Percentiles rank a stretch among this genome's conserved stretches.
These are phyloP conservation scores for Chesias legatella DNA, from an alignment of 2,888 invertebrate genomes.

Conservation along the genomic window DNA sequence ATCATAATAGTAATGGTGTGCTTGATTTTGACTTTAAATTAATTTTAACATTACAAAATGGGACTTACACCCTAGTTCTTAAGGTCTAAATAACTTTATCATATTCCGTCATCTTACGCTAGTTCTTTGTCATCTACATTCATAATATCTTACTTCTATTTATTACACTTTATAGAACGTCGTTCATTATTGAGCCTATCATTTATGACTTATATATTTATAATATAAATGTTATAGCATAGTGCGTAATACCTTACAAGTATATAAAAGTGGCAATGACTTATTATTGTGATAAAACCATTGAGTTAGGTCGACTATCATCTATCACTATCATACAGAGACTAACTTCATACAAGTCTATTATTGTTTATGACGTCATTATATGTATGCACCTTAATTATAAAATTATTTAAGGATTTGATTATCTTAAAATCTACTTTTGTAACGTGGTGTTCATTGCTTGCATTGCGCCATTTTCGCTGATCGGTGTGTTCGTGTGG, in stretches of 20 bases:
- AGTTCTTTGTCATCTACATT: conserved; percentile 40
- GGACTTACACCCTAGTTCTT: conserved; percentile 59
- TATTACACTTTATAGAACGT: conserved; percentile 60
- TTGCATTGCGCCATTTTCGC: conserved; percentile 71
- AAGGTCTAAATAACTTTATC: conserved; percentile 49
- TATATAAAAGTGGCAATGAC: conserved; percentile 49
- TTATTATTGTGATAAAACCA: conserved; percentile 42
- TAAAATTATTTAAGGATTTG: conserved; percentile 65
- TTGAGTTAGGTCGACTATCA: conserved; percentile 36
- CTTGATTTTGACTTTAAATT: conserved; percentile 70
- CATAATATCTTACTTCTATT: conserved; percentile 56
- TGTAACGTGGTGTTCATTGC: conserved; percentile 75
- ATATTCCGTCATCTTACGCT: conserved; percentile 45
- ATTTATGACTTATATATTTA: conserved; percentile 51
- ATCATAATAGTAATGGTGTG: conserved; percentile 77
- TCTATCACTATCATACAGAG: conserved; percentile 44
- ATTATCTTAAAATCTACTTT: conserved; percentile 62
- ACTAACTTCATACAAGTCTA: conserved; percentile 59
- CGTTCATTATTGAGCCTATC: conserved; percentile 74
- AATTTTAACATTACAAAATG: conserved; percentile 77
- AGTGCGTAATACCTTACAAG: conserved; percentile 60
- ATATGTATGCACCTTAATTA: conserved; percentile 50
- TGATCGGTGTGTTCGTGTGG: conserved; percentile 40
- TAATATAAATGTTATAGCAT: conserved; percentile 51
- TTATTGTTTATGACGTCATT: conserved; percentile 63